Percentiles rank a stretch among this genome's conserved stretches.
Conservation (phyloP, 2,888 invertebrate genomes). For the Stenurella melanura region DNA sequence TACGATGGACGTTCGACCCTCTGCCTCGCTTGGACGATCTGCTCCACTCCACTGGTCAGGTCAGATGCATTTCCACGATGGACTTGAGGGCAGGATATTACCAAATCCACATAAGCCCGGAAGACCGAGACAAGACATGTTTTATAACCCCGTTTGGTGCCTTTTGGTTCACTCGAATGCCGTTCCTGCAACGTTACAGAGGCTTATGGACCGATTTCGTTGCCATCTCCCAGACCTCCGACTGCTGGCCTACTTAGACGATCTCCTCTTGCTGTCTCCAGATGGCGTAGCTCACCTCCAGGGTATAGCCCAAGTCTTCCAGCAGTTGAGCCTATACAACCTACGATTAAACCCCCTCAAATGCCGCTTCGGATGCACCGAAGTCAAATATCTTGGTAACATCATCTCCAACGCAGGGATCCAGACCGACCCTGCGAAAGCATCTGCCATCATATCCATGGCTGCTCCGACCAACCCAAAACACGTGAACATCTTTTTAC, state of each 20-base stretch:
- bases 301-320: no score
- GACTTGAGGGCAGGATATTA: constrained; percentile 51
- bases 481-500: no score
- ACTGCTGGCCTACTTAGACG: background rate
- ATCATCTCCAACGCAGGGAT: no score
- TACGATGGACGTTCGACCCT: constrained; percentile 26
- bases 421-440: no score
- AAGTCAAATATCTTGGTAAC: no score
- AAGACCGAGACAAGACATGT: constrained; percentile 45
- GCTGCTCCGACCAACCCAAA: background rate
- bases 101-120: constrained; percentile 40
- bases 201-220: constrained; percentile 53
- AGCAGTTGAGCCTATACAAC: no score
- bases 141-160: constrained; percentile 60
- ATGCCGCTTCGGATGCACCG: no score
- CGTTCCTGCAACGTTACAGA: no score
- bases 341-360: no score
- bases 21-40: constrained; percentile 54
- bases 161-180: constrained; percentile 52
- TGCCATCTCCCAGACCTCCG: constrained; percentile 43
- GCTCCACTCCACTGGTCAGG: constrained; percentile 37
- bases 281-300: no score
- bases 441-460: no score
- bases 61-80: constrained; percentile 46
- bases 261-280: background rate